A percentile compares a stretch with the other conserved stretches of the same genome.
Conservation (phyloP, 2,113 vertebrate species). For the Ciconia maguari region DNA sequence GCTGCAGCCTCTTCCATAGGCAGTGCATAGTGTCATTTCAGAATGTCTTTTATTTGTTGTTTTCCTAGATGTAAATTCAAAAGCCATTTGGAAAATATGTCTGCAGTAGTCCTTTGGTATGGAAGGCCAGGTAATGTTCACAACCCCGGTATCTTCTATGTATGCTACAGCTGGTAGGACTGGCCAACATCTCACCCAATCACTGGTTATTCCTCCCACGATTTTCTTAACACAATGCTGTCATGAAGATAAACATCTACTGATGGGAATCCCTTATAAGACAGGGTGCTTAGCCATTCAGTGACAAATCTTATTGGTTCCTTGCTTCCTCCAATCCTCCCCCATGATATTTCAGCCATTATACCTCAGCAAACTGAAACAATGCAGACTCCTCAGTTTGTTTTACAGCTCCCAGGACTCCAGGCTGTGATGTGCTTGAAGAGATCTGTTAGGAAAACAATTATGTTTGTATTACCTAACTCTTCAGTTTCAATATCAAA, state of each 20-base stretch:
- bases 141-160: not conserved
- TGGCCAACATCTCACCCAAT: not conserved
- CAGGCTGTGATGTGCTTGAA: constrained; percentile 75
- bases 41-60: not conserved
- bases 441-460: constrained; percentile 75
- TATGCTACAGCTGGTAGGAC: not conserved
- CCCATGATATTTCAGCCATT: not conserved
- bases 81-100: not conserved
- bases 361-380: constrained; percentile 85
- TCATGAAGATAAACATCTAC: not conserved
- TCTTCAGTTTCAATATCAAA: not conserved
- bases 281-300: not conserved
- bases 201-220: not conserved
- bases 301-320: not conserved
- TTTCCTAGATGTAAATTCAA: not conserved
- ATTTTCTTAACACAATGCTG: not conserved
- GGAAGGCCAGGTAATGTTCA: not conserved
- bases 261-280: not conserved
- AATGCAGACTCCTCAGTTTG: constrained; percentile 78
- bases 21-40: not conserved
- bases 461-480: not conserved
- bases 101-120: not conserved
- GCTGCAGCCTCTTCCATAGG: not conserved
- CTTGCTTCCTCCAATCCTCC: not conserved
- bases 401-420: constrained; percentile 65